Evolutionary conservation across 1,140 invertebrate species (phyloP).

Genomic region (Caerostris extrusa): DNA sequence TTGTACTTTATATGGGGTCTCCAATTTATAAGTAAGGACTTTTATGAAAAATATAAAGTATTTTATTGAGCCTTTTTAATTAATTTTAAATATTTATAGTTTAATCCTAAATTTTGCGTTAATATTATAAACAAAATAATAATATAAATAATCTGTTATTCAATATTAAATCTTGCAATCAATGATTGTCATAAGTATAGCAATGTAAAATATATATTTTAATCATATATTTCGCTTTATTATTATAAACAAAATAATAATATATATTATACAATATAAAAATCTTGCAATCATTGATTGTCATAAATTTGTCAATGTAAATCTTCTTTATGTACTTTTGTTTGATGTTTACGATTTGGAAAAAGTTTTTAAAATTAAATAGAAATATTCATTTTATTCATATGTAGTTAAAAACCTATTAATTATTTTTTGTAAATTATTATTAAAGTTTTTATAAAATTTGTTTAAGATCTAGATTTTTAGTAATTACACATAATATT

Average conservation of each 20-base stretch:
- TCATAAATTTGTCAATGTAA: neutral
- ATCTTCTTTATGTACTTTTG: neutral
- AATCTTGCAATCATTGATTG: neutral
- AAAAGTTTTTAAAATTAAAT: too few species aligned
- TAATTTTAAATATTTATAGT: neutral
- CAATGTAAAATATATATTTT: neutral
- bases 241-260: neutral
- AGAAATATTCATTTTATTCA: too few species aligned
- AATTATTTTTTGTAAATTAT: neutral
- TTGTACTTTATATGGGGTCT: conserved; percentile 69
- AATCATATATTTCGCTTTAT: neutral
- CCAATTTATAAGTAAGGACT: conserved; percentile 74
- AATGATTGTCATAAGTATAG: neutral
- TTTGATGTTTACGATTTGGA: too few species aligned
- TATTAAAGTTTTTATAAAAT: neutral
- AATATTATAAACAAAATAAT: neutral
- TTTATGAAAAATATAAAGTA: conserved; percentile 73
- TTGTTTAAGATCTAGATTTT: neutral
- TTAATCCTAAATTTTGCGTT: neutral
- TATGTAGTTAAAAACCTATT: too few species aligned
- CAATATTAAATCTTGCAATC: neutral
- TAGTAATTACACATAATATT: neutral
- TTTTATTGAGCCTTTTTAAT: conserved; percentile 28
- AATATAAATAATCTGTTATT: neutral
- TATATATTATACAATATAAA: neutral